Percentiles rank a stretch among this genome's conserved stretches.
Conservation (phyloP, 64 coral and sea anemone genomes). For the Pachyseris speciosa region DNA sequence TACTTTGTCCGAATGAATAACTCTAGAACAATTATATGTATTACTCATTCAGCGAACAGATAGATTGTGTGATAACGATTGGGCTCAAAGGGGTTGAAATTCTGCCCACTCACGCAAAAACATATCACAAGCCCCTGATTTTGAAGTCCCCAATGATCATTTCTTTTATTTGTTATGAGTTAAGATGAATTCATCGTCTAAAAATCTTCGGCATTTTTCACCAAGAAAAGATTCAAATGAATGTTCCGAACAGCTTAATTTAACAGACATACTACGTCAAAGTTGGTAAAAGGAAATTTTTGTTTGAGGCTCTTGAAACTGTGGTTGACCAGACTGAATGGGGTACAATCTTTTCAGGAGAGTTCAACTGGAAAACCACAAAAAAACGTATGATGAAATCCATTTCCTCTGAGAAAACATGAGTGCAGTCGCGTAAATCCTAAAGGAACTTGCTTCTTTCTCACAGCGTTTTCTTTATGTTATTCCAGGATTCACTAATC, state of each 20-base stretch:
- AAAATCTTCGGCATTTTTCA: background rate
- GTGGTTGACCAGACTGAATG: background rate
- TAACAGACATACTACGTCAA: background rate
- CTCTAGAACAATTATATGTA: background rate
- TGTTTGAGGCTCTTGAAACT: constrained; percentile 34
- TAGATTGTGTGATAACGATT: background rate
- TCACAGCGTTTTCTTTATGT: background rate
- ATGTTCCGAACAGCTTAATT: background rate
- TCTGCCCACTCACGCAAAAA: background rate
- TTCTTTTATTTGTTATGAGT: background rate
- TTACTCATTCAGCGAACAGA: constrained; percentile 11
- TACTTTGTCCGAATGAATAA: background rate
- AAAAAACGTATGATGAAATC: constrained; percentile 6
- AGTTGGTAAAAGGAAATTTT: background rate
- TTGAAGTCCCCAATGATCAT: background rate
- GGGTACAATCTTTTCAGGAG: background rate
- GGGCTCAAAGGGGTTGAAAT: background rate
- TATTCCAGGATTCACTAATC: background rate
- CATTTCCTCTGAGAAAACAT: background rate
- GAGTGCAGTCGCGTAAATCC: background rate
- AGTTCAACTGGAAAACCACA: constrained; percentile 6
- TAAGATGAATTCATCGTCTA: background rate
- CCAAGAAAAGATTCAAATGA: background rate
- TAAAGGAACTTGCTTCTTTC: background rate
- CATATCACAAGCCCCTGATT: background rate